Evolutionary conservation across 2,797 vertebrate genomes (phyloP).

Genomic region (Myotis findleyi): DNA sequence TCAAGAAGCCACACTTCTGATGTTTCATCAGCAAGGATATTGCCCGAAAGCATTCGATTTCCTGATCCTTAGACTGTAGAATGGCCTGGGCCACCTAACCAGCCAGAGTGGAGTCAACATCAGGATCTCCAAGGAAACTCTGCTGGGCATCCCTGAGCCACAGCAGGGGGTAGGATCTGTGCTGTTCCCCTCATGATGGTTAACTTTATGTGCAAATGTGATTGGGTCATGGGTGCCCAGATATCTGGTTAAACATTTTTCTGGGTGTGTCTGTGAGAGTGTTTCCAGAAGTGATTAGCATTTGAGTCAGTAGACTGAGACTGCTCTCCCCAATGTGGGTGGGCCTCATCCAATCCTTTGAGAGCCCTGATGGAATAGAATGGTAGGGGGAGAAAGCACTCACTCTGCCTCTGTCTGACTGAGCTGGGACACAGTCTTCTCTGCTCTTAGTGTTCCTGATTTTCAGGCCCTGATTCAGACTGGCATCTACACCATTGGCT

Average conservation of each 20-base stretch:
- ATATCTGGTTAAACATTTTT: not conserved
- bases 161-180: not conserved
- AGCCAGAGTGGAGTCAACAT: not conserved
- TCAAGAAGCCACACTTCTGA: not conserved
- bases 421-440: not conserved
- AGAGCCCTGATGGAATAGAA: not conserved
- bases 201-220: not conserved
- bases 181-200: not conserved
- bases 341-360: not conserved
- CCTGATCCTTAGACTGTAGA: not conserved
- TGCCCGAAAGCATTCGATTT: not conserved
- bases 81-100: not conserved
- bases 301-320: not conserved
- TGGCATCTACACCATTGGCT: not conserved
- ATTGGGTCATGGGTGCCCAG: not conserved
- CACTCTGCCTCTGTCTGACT: not conserved
- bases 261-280: not conserved
- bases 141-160: too few relatives aligned
- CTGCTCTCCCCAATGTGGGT: not conserved
- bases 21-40: not conserved
- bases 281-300: not conserved
- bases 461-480: not conserved
- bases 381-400: not conserved
- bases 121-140: not conserved
- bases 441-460: not conserved